Conservation (phyloP, 2,113 vertebrate genomes). For the Astur gentilis region DNA sequence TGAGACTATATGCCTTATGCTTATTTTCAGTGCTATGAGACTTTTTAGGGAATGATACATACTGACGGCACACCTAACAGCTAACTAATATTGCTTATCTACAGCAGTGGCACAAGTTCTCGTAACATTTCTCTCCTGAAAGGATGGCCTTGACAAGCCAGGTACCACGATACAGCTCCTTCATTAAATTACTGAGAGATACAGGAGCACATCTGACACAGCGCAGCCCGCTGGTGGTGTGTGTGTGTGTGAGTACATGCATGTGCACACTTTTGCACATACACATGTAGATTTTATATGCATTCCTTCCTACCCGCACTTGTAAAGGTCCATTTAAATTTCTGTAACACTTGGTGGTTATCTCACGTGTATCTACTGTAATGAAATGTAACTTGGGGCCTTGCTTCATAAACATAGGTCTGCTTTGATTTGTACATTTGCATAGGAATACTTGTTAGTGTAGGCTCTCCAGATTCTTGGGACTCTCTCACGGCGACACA, state of each 20-base stretch:
- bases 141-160: not conserved
- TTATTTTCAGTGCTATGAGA: not conserved
- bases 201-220: not conserved
- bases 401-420: not conserved
- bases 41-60: not conserved
- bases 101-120: constrained; percentile 13
- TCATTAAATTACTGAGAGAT: not conserved
- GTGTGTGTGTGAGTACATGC: not conserved
- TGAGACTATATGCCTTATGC: not conserved
- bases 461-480: not conserved
- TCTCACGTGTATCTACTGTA: not conserved
- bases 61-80: not conserved
- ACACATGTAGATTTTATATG: accelerated
- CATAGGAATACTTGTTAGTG: not conserved
- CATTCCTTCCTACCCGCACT: not conserved
- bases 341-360: not conserved
- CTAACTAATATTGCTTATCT: not conserved
- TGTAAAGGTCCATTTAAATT: not conserved
- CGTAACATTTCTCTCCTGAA: not conserved
- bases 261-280: not conserved
- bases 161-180: not conserved
- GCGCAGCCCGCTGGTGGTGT: not conserved
- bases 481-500: not conserved
- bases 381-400: not conserved
- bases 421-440: not conserved